These are phyloP conservation scores for Thecophora atra DNA, from an alignment of 2,888 invertebrate genomes.

Conservation along the genomic window DNA sequence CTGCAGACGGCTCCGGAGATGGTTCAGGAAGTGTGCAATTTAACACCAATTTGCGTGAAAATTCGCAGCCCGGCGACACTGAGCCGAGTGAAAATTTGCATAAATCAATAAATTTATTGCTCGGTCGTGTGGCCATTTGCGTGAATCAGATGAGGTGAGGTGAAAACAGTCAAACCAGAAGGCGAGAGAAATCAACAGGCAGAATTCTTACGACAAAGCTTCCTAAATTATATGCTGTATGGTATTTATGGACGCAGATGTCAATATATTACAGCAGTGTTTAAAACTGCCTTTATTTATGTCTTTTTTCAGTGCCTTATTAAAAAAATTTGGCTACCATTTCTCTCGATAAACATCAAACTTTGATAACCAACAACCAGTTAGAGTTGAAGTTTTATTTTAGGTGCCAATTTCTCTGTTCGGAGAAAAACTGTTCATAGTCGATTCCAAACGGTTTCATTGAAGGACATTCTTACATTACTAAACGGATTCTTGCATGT, in stretches of 20 bases:
- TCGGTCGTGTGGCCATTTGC: not conserved
- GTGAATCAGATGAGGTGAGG: not conserved
- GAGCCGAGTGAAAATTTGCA: constrained; percentile 18
- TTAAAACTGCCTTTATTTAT: no score
- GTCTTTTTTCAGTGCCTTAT: no score
- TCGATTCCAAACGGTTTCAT: no score
- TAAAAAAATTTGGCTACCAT: no score
- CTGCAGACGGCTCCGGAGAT: not conserved
- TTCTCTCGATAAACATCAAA: no score
- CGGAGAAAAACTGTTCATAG: not conserved
- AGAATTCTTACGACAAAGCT: not conserved
- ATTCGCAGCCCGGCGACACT: not conserved
- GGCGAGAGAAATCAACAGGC: not conserved
- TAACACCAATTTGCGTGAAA: constrained; percentile 25
- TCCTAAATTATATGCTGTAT: no score
- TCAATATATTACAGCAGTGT: not conserved
- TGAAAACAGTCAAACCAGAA: not conserved
- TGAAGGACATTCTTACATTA: no score
- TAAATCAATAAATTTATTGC: constrained; percentile 22
- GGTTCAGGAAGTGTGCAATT: constrained; percentile 25
- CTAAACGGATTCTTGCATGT: no score
- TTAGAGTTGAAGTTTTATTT: not conserved
- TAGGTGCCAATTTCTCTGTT: not conserved
- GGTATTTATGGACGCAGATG: no score
- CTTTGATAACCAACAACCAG: no score